These are phyloP conservation scores for Helobdella robusta DNA, from an alignment of 2,888 invertebrate species.

Conservation along the genomic window DNA sequence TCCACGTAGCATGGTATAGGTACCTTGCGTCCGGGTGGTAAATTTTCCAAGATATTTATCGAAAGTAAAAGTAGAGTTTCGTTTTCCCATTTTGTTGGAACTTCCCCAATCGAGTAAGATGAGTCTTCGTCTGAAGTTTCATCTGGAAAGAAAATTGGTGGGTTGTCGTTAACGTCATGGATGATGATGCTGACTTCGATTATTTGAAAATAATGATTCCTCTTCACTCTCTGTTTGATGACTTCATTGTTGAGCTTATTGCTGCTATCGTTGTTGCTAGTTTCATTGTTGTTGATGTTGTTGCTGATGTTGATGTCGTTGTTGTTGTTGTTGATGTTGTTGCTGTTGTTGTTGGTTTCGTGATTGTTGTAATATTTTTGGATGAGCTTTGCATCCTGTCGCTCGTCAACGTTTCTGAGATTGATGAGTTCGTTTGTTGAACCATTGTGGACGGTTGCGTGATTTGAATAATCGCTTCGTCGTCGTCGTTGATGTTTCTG, in stretches of 20 bases:
- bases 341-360: neutral
- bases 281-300: neutral
- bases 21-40: neutral
- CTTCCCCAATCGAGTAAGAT: too few relatives aligned
- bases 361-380: neutral
- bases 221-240: neutral
- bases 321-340: neutral
- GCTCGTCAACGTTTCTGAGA: too few relatives aligned
- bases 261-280: neutral
- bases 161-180: conserved; percentile 22
- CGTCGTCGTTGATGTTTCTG: neutral
- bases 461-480: neutral
- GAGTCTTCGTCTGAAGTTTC: too few relatives aligned
- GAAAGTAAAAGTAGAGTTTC: conserved; percentile 5
- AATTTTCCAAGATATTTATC: conserved; percentile 10
- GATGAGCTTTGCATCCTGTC: neutral
- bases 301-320: neutral
- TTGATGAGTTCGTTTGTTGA: too few relatives aligned
- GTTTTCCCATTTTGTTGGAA: conserved; percentile 20
- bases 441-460: too few relatives aligned
- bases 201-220: conserved; percentile 17
- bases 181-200: conserved; percentile 12
- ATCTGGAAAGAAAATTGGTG: conserved; percentile 14
- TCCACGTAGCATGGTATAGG: conserved; percentile 18
- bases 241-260: neutral